Base-by-base conservation (phyloP, 2,888 invertebrate species). In the Torymus aiolomorphi region DNA sequence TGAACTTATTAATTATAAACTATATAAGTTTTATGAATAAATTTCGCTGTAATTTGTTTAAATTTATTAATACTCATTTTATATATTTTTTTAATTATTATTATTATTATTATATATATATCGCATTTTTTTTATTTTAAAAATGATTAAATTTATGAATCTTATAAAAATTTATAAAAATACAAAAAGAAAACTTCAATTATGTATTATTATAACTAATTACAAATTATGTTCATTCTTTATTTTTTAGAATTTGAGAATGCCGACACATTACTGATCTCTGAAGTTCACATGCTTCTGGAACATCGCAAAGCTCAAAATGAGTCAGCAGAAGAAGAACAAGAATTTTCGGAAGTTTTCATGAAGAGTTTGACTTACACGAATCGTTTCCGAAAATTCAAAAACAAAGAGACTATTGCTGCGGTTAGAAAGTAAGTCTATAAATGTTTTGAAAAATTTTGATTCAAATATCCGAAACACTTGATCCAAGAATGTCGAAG, bases 231-330 rank as follows among this genome's bases (percentile, higher is more conserved):
- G 54, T 54, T 24, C 4, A 52, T 62, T 63, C 51, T 24, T 13
- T 62, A 16, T n/a, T 66, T 82, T 82, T 51, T 89, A 97, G 98
- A 99, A 91, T 99, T 99, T 91, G 99, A 99, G 92, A 98, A 97
- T 92, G 98, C 98, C 1, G 99, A 99, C 92, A 98, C 99, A 0
- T 91, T 99, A 78, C 92, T 99, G 74, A 98, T 98, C 89, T 98
- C 98, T 2, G 97, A 97, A 92, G 97, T 97, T 0, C 96, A 96
- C 89, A 97, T 99, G 96, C 92, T 99, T 86, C 91, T 99, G 86
- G 98, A 99, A 89, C 98, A 99, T 91, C 94, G 99, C 74, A 98
- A 98, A 91, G 96, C 96, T 54, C 98, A 99, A 91, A 99, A 98
- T 91, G 99, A 99, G 91, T 97, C 96, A 51, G 97, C 98, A 2